These are phyloP conservation scores for Apotomis betuletana DNA, from an alignment of 2,888 invertebrate genomes.

Conservation along the genomic window DNA sequence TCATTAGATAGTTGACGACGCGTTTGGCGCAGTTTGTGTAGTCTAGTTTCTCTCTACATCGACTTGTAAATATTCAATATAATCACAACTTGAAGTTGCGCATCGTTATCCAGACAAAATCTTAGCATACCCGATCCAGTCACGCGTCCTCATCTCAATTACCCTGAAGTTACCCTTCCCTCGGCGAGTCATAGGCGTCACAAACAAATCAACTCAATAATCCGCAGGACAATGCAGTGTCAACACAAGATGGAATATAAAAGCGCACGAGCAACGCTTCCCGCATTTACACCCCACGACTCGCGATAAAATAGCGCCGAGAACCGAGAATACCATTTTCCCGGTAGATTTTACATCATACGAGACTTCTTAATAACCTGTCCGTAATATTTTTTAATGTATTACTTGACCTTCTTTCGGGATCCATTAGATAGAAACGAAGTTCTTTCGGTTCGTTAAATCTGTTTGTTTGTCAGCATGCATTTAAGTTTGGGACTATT, in stretches of 20 bases:
- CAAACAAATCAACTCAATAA: conserved; percentile 78
- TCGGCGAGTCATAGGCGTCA: conserved; percentile 58
- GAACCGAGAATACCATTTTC: conserved; percentile 6
- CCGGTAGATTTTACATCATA: conserved; percentile 25
- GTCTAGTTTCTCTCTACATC: neutral
- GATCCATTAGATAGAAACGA: no score
- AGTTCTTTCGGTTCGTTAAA: no score
- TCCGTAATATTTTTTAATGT: conserved; percentile 39
- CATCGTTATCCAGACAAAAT: conserved; percentile 7
- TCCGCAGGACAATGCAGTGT: conserved; percentile 74
- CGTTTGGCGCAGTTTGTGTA: no score
- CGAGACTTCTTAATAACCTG: conserved; percentile 38
- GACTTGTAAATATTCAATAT: neutral
- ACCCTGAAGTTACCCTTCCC: conserved; percentile 58
- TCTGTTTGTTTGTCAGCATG: no score
- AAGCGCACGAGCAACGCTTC: conserved; percentile 56
- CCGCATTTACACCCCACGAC: conserved; percentile 58
- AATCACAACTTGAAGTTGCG: conserved; percentile 8
- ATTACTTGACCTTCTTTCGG: neutral
- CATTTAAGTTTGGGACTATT: no score
- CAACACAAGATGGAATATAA: conserved; percentile 79
- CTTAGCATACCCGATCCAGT: conserved; percentile 37
- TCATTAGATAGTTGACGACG: no score
- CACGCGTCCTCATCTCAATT: conserved; percentile 65
- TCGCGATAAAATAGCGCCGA: conserved; percentile 2